Evolutionary conservation across 2,113 vertebrate species (phyloP), one percentile per base, ranked within the genome.

Genomic region (Ramphastos sulfuratus): DNA sequence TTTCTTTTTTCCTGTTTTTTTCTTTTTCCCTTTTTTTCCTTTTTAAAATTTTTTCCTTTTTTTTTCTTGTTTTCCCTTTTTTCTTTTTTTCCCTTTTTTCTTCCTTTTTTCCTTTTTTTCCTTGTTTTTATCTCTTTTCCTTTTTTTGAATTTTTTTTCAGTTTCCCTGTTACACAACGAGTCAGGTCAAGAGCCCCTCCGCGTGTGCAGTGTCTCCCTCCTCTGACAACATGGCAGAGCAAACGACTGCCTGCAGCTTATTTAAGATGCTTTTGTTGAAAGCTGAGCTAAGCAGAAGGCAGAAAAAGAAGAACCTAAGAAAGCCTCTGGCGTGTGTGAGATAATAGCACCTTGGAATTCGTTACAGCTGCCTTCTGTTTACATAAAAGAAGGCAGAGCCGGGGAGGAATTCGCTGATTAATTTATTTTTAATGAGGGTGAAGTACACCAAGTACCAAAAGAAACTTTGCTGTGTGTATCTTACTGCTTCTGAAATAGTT

Each of bases 391-490:
- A 97, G 97, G 96, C 96, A 96, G 96, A 98, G 97, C 97, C 96
- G 96, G 96, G 97, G 95, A 98, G 97, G 97, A 98, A 98, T 98
- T 98, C 98, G 98, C 98, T 98, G 98, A 98, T 98, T 98, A 98
- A 98, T 98, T 98, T 98, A 97, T 98, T 98, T 98, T 98, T 98
- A 98, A 98, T 98, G 98, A 97, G 97, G 97, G 97, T 97, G 97
- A 98, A 98, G 98, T 98, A 97, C 97, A 97, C 97, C 80, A 84
- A 95, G 96, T 82, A 97, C 97, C 98, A 98, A 98, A 98, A 98
- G 98, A 98, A 98, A 98, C 98, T 98, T 97, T 96, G 96, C 97
- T 97, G 92, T 98, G 98, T 98, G 95, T 98, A 97, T 97, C 97
- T 98, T 98, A 97, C 97, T 98, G 96, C 97, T 98, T 94, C 96